These are phyloP conservation scores for Busseola fusca DNA, from an alignment of 2,888 invertebrate genomes.

Conservation along the genomic window DNA sequence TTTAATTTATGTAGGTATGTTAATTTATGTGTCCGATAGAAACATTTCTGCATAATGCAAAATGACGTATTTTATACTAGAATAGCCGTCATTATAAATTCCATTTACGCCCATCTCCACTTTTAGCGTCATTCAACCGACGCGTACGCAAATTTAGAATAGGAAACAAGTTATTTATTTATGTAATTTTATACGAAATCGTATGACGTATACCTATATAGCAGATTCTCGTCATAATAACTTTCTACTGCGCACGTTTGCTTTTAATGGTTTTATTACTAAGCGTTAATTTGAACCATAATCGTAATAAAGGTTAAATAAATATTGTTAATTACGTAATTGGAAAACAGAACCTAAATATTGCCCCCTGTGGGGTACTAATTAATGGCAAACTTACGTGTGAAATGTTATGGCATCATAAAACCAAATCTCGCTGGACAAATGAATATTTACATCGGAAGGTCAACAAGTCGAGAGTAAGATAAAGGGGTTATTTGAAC, in stretches of 20 bases:
- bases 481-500: background rate
- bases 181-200: too few species aligned
- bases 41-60: background rate
- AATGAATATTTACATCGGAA: background rate
- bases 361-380: background rate
- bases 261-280: slow-evolving; percentile 7
- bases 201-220: too few species aligned
- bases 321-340: background rate
- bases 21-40: background rate
- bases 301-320: background rate
- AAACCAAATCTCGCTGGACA: background rate
- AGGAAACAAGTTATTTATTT: background rate
- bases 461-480: background rate
- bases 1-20: background rate
- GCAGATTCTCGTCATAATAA: background rate
- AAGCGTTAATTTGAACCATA: background rate
- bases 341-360: background rate
- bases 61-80: slow-evolving; percentile 16
- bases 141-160: background rate
- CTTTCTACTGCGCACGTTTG: background rate
- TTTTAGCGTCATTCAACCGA: background rate
- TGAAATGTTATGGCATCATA: background rate
- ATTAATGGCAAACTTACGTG: background rate
- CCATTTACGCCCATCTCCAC: background rate
- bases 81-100: slow-evolving; percentile 7